Evolutionary conservation across 23 tunicate genomes (phyloP).

Genomic region (Ascidia mentula): DNA sequence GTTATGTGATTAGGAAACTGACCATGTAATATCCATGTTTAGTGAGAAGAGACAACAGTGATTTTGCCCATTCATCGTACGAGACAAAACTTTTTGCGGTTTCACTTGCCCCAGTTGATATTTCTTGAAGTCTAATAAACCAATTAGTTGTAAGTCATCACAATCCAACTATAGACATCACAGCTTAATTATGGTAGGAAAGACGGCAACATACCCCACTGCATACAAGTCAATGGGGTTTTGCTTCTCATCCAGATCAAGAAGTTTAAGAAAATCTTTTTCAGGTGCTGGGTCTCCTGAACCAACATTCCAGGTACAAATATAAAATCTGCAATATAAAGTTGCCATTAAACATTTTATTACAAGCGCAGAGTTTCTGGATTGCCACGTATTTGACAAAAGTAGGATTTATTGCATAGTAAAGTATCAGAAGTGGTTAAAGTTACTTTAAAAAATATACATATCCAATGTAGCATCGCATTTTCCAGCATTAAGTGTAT

Average conservation of each 20-base stretch:
- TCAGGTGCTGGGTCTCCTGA: slow-evolving; percentile 30
- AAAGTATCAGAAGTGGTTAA: no score
- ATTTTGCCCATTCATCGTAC: slow-evolving; percentile 77
- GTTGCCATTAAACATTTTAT: neutral
- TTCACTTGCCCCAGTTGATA: slow-evolving; percentile 67
- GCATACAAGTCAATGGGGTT: slow-evolving; percentile 41
- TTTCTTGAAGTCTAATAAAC: slow-evolving; percentile 83
- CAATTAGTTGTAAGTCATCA: neutral
- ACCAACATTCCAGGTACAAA: slow-evolving; percentile 74
- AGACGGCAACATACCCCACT: slow-evolving; percentile 47
- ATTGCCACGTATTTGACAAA: no score
- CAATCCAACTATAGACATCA: no score
- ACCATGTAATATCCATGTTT: slow-evolving; percentile 66
- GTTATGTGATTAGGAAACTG: no score
- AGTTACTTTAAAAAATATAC: no score
- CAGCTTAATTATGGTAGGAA: no score
- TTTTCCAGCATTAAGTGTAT: no score
- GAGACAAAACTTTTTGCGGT: slow-evolving; percentile 85
- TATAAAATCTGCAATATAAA: slow-evolving; percentile 29
- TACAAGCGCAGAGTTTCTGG: no score
- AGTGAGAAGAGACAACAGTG: slow-evolving; percentile 39
- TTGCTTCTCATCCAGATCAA: neutral
- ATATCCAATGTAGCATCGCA: no score
- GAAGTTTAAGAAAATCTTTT: slow-evolving; percentile 22
- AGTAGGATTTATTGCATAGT: no score